These are phyloP conservation scores for Menidia menidia DNA, from an alignment of 2,797 vertebrate genomes.

Conservation along the genomic window DNA sequence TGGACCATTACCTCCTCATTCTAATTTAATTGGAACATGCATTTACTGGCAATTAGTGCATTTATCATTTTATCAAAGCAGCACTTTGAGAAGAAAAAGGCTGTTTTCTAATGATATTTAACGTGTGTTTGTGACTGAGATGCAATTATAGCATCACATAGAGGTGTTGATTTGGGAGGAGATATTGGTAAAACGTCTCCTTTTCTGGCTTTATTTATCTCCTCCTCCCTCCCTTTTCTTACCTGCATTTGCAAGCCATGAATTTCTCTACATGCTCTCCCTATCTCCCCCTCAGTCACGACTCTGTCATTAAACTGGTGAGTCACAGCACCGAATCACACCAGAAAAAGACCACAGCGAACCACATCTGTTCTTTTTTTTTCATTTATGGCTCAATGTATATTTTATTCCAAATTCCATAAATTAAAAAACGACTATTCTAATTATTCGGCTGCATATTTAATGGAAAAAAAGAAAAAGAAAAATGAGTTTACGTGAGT, in stretches of 20 bases:
- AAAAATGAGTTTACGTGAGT: slow-evolving; percentile 7
- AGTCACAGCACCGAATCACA: slow-evolving; percentile 47
- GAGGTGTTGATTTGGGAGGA: slow-evolving; percentile 37
- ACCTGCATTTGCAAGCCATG: neutral
- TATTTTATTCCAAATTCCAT: neutral
- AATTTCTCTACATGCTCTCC: neutral
- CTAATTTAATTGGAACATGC: slow-evolving; percentile 1
- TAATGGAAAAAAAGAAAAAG: neutral
- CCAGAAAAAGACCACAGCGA: neutral
- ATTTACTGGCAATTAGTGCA: neutral
- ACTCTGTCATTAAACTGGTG: slow-evolving; percentile 55
- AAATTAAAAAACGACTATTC: accelerated
- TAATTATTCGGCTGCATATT: neutral
- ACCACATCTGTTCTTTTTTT: neutral
- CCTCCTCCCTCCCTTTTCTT: neutral
- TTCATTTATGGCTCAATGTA: neutral
- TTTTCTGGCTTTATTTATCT: slow-evolving; percentile 29
- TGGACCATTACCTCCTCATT: slow-evolving; percentile 27
- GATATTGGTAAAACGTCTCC: slow-evolving; percentile 14
- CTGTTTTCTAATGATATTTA: slow-evolving; percentile 3
- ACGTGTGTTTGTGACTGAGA: slow-evolving; percentile 9
- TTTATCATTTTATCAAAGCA: slow-evolving; percentile 40
- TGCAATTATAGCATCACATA: neutral
- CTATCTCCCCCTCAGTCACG: slow-evolving; percentile 61
- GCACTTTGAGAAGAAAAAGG: neutral